Base-by-base conservation (phyloP, 2,888 invertebrate genomes). In the Torymus auratus region DNA sequence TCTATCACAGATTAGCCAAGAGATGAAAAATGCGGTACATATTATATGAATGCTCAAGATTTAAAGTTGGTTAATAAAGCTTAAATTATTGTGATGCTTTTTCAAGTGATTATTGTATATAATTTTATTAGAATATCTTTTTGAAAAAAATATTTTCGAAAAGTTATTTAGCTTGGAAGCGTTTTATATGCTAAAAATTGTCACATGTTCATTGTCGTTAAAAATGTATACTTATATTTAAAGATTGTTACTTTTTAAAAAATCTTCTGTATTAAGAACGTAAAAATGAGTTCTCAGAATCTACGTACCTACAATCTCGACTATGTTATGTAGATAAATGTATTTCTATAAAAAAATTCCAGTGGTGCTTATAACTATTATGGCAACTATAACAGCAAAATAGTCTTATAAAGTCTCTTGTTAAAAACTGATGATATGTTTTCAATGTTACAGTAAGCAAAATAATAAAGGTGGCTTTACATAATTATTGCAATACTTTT, bases 1-100 rank as follows among this genome's bases (percentile, higher is more conserved):
- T 81, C 77, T 81, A 81, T 81, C 81, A 77, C 77, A 81, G 77
- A 73, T 77, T 77, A 77, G 72, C 77, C 81, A 73, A 81, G 73
- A 77, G 73, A 72, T 80, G 55, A 80, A 73, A 69, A 77, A 69
- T 77, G 64, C 73, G 61, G 61, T 73, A 56, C 56, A 65, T 28
- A 74, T 64, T 64, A 11, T 56, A 17, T 71, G 58, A 69, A 74
- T 64, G 62, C 61, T 78, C 53, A n/a, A 80, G 80, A 69, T 64
- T 79, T 13, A 23, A 76, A 68, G 53, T 69, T 68, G 7, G 55
- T 55, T 23, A 58, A 56, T 41, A 64, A 73, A 73, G 73, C 56
- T 56, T 15, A 64, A 73, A 64, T 64, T 73, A 65, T 62, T 71
- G n/a, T 71, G 53, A 61, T 61, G 20, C 20, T 52, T 71, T 2